Evolutionary conservation across 2,113 vertebrate genomes (phyloP), one percentile per base, ranked within the genome.

Genomic region (Archilochus colubris): DNA sequence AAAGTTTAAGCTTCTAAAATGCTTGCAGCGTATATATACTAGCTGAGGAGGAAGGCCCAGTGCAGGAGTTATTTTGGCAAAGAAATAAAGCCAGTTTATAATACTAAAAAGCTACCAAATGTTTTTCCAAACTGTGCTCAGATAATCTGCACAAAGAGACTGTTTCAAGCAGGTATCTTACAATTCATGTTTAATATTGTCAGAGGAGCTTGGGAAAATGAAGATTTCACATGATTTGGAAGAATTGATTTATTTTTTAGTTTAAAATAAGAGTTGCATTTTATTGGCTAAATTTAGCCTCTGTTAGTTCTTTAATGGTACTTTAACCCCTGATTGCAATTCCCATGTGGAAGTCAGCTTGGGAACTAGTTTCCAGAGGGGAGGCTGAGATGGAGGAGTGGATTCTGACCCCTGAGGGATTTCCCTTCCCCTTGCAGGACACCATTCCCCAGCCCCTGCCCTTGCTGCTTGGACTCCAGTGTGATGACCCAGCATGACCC

Each of bases 111-210:
- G 69, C 91, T 94, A 84, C 62, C 90, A 92, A 88, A 84, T 89
- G 23, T 57, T 89, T 74, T 95, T 94, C 84, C 62, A 86, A 97
- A 92, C 83, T 82, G 10, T 50, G 76, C 91, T 78, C 44, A 55
- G 70, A 55, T 96, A 90, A 97, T 93, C 87, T 92, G 58, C 58
- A 74, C 81, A 90, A 89, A 95, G 97, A 89, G 83, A 92, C 44
- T 61, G 6, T 91, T 95, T 81, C 53, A 82, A 92, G 91, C 21
- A 78, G 70, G 92, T 76, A 93, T 94, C 89, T 95, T 89, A 40
- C 80, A 91, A 94, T 93, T 91, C 48, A 14, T 69, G 59, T 94
- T 96, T 89, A 93, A 92, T 91, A 31, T 13, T 96, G 93, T 91
- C 82, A 82, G 46, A 78, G 40, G 24, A 86, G 38, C 88, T 92